Evolutionary conservation across 2,888 invertebrate genomes (phyloP).

Genomic region (Leucophenga montana): DNA sequence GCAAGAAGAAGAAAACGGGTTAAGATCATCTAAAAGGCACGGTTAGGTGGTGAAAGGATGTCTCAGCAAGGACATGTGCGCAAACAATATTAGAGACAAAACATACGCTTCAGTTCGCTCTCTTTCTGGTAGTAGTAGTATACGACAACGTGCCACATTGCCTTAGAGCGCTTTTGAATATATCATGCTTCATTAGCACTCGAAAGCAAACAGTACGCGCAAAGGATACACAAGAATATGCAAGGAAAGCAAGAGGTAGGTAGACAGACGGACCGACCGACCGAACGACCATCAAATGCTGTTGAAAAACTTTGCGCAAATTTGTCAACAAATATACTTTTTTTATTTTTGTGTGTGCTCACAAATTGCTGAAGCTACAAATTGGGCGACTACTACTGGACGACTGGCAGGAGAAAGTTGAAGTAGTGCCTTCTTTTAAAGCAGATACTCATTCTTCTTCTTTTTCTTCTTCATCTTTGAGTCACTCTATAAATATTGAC

Average conservation of each 20-base stretch:
- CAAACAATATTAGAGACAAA: conserved; percentile 10
- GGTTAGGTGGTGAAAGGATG: not conserved
- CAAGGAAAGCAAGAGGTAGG: not conserved
- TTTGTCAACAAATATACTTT: conserved; percentile 41
- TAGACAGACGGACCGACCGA: not conserved
- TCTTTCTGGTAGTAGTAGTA: not conserved
- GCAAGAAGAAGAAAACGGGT: not conserved
- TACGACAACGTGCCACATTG: not conserved
- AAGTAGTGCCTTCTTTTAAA: too few species aligned
- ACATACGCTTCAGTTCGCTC: not conserved
- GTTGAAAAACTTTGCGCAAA: conserved; percentile 30
- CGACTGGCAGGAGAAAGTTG: not conserved
- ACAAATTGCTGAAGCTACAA: conserved; percentile 9
- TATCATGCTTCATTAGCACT: conserved; percentile 52
- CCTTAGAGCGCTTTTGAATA: conserved; percentile 35
- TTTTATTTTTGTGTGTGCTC: not conserved
- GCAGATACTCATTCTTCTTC: too few species aligned
- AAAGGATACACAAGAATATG: not conserved
- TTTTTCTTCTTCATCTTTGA: not conserved
- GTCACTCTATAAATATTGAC: conserved; percentile 40
- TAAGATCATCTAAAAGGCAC: not conserved
- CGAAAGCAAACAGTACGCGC: conserved; percentile 34
- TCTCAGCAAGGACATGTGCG: too few species aligned
- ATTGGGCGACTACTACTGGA: not conserved
- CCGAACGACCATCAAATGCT: conserved; percentile 5